A percentile compares a stretch with the other conserved stretches of the same genome.
phyloP scores from a whole-genome alignment of 1,140 invertebrate genomes.

The Sitophilus oryzae region DNA sequence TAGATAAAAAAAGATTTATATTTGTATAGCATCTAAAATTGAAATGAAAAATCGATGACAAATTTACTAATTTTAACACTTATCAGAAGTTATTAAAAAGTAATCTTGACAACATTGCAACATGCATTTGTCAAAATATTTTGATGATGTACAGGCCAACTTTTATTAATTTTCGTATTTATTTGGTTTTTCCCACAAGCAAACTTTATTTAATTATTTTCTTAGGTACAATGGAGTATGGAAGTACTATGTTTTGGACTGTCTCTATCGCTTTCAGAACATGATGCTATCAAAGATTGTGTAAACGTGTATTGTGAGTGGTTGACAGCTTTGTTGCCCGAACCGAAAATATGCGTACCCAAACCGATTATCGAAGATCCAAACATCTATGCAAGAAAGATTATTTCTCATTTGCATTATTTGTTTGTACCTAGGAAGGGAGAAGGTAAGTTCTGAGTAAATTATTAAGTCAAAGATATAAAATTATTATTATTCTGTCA shows the following conservation, averaged over 20 bases:
- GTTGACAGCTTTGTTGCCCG: conserved; percentile 79
- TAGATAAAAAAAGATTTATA: too few relatives aligned
- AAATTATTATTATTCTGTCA: not conserved
- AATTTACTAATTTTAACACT: too few relatives aligned
- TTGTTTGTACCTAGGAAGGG: conserved; percentile 90
- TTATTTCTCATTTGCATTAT: conserved; percentile 91
- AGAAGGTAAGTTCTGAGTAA: conserved; percentile 62
- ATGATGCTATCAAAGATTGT: conserved; percentile 92
- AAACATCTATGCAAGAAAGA: conserved; percentile 85
- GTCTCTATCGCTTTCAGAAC: conserved; percentile 80
- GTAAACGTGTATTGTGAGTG: conserved; percentile 97
- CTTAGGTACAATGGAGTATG: conserved; percentile 78
- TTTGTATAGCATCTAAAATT: too few relatives aligned
- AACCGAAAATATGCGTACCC: conserved; percentile 77
- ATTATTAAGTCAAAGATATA: not conserved
- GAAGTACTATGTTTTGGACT: conserved; percentile 91
- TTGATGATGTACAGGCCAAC: too few relatives aligned
- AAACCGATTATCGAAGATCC: conserved; percentile 82
- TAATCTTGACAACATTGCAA: too few relatives aligned
- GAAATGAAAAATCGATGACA: too few relatives aligned
- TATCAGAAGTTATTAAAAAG: too few relatives aligned
- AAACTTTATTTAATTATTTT: conserved; percentile 7
- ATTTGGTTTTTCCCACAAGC: too few relatives aligned
- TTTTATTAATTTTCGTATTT: too few relatives aligned
- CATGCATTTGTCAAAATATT: too few relatives aligned